Evolutionary conservation across 1,140 invertebrate species (phyloP), one percentile per base, ranked within the genome.

Genomic region (Penaeus vannamei): DNA sequence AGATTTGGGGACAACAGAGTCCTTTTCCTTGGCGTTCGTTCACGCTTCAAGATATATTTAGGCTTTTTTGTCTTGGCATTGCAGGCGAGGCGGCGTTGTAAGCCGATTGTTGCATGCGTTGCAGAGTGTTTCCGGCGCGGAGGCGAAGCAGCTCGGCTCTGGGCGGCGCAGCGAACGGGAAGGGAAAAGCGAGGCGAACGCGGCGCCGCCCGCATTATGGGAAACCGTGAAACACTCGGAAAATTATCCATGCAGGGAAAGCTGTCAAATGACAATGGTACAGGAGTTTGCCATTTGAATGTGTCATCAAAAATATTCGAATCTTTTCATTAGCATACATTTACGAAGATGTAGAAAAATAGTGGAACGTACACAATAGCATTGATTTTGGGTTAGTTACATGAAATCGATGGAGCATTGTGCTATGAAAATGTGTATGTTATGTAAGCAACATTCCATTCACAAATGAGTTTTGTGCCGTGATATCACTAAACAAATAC

Each of bases 271-370:
- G 80, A 89, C 82, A 85, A 89, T 89, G 82, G 87, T 89, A 89
- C 87, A 89, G 82, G 87, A 89, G 87, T 89, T 89, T 89, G 87
- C 87, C 87, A 89, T 89, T 89, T 89, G 87, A 89, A 89, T 89
- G 87, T 89, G 87, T 89, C 87, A 89, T 89, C 82, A 84, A 89
- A 89, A 89, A 85, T 89, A 89, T 89, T 89, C 87, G 87, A 84
- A 89, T 89, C 87, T 89, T 89, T 89, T 89, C 87, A 89, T 89
- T 85, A 89, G 87, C 82, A 88, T 88, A 88, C 82, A 84, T 89
- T 89, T 89, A 84, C 69, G 64, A 77, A 29, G 82, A 61, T 64
- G 82, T 61, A 84, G 62, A 85, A 42, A 76, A 72, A 69, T 69
- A 23, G 36, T 61, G 46, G 60, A 53, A 42, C 26, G 14, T 22